Evolutionary conservation across 1,140 invertebrate genomes (phyloP), one percentile per base, ranked within the genome.

Genomic region (Sinonovacula constricta): DNA sequence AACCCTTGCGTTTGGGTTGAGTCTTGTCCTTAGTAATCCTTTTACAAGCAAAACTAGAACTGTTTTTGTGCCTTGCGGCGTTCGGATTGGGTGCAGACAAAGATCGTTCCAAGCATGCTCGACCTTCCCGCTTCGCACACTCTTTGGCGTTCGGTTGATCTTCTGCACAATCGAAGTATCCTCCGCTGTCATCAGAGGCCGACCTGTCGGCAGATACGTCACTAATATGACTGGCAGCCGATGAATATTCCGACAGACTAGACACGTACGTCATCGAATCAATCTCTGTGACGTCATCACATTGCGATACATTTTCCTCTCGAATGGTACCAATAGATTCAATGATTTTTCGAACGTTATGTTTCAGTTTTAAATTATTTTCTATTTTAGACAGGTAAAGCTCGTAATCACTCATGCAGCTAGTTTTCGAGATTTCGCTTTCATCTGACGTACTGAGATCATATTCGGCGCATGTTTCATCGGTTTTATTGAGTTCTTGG

Each of bases 381-480:
- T 83, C 81, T 3, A 87, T 82, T 79, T 87, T 87, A 33, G 83
- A 82, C 24, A 88, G 63, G 60, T 83, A 84, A 14, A 82, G 70
- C 18, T 83, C 81, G 63, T 88, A 88, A 54, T 74, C 78, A 49
- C 63, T 81, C 10, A 76, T 59, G 26, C 82, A 80, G 54, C 86
- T 83, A 28, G 39, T 49, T 24, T 70, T 80, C 1, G 81, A 70
- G 30, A 81, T 71, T 28, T 86, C 83, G 70, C 84, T 82, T 69
- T 85, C 86, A 74, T 80, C 81, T 53, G 87, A 88, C 5, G 86
- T 83, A 68, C 85, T 86, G 54, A 88, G 71, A 70, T 88, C 86
- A 62, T 83, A 88, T 59, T 86, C 86, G 39, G 71, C 85, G 28
- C 81, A 76, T 12, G 83, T 87, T 49, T 88, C 87, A 45, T 79